Evolutionary conservation across 2,113 vertebrate genomes (phyloP).

Genomic region (Aptenodytes patagonicus): DNA sequence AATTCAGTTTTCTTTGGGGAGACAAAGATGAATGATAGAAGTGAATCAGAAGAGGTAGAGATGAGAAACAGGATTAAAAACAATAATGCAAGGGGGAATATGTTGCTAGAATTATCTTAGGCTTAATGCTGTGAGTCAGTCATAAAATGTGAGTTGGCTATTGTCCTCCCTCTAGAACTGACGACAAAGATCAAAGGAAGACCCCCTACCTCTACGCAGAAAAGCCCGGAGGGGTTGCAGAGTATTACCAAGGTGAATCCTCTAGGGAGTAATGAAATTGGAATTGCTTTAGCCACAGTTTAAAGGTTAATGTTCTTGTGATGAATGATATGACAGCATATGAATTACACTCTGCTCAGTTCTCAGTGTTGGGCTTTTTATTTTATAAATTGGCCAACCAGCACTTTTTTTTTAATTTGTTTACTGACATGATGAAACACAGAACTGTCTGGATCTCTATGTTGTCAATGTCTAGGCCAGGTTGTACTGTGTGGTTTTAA

Average conservation of each 20-base stretch:
- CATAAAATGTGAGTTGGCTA: background rate
- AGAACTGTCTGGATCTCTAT: background rate
- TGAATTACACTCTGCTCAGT: background rate
- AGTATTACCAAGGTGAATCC: background rate
- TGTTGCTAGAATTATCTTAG: background rate
- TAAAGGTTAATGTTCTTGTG: conserved; percentile 32
- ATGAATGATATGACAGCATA: conserved; percentile 1
- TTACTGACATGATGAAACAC: background rate
- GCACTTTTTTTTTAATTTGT: background rate
- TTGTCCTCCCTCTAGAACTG: background rate
- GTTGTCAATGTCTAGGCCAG: background rate
- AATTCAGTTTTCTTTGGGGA: background rate
- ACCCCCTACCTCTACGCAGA: background rate
- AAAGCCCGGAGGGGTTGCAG: background rate
- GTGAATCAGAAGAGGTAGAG: background rate
- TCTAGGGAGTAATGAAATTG: conserved; percentile 11
- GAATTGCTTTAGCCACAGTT: conserved; percentile 26
- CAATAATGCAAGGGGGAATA: background rate
- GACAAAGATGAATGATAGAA: background rate
- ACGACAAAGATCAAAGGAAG: conserved; percentile 31
- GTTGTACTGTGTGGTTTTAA: background rate
- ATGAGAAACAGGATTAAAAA: background rate
- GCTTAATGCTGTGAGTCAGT: background rate
- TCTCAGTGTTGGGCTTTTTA: background rate
- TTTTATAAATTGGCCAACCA: background rate